Base-by-base conservation (phyloP, 2,113 vertebrate species). In the Potamarius usumacintae region DNA sequence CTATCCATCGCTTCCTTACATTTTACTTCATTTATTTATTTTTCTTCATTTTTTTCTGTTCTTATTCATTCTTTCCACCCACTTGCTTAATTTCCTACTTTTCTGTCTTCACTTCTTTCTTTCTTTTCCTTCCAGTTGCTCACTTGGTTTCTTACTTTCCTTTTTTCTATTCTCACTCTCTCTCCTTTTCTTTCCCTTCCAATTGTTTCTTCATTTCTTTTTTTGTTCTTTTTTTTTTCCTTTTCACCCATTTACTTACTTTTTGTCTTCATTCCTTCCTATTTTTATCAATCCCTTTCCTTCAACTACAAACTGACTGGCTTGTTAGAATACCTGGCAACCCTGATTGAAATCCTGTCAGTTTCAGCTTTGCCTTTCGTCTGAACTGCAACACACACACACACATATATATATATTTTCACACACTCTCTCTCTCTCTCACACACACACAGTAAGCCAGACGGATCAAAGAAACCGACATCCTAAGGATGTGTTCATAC, bases 401-500 rank as follows among this genome's bases (percentile, higher is more conserved):
- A 10, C 52, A 53, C 52, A n/a, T n/a, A n/a, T n/a, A n/a, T n/a
- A n/a, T n/a, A n/a, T n/a, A n/a, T n/a, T n/a, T n/a, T n/a, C 34
- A 42, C 34, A 2, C 34, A 42, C 34, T 4, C 42, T 34, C 1
- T 34, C 34, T 34, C 83, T 78, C 83, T 84, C 53, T 53, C 53
- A 63, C 52, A 81, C 71, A 69, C 67, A 83, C 34, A 58, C 22
- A 18, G 22, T 4, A 77, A 81, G 55, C 27, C 10, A 18, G 34
- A 30, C 69, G 12, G 17, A 58, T 57, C 42, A 12, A 71, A 84
- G 50, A 72, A 84, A 72, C 7, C 22, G 52, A 71, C 30, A 34
- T 72, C 53, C 52, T 57, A 57, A 72, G 67, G n/a, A 62, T 65
- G 72, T 78, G 34, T 30, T 86, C 74, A 55, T 63, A 65, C 6